Base-by-base conservation (phyloP, 2,113 vertebrate genomes). In the Copsychus sechellarum region DNA sequence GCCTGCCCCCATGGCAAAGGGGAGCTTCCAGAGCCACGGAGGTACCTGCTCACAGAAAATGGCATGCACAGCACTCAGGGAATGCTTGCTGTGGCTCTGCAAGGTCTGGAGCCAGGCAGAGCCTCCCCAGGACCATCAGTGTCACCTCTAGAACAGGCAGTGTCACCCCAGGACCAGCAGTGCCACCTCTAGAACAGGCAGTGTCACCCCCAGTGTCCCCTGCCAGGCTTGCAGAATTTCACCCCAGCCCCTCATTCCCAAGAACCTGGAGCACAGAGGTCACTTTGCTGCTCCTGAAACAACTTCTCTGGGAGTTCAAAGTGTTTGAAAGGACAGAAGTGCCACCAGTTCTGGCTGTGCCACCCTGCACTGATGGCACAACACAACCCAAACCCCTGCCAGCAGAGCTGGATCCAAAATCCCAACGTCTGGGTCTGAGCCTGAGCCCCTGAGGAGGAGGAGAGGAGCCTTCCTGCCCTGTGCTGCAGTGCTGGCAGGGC, bases 361-460 rank as follows among this genome's bases (percentile, higher is more conserved):
- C 78, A 67, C 25, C 15, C 33, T 15, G 45, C 71, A 28, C 11
- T 24, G 43, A 62, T 9, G 12, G 13, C 78, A 90, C 31, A 77
- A 16, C 20, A 6, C 29, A 29, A 38, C 5, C 85, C 90, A 10
- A 81, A 74, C 19, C 64, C 62, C 42, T 6, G 23, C 42, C 70
- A 71, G 4, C 5, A 40, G 66, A 71, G 78, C 2, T 51, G n/a
- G 57, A 81, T 16, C 84, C 81, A 51, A 69, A 82, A 48, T 11
- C 70, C 38, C 40, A 40, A 2, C 0, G 2, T 18, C 25, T 29
- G 53, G 58, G 50, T 64, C 42, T 0, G 0, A 84, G 60, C 25
- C 53, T 2, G 29, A 40, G 83, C 53, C 17, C 57, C 54, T 21
- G 6, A 4, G 14, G 5, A 53, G 72, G 69, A 84, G 85, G 20